phyloP scores from a whole-genome alignment of 2,113 vertebrate genomes.

The Malurus elegans region DNA sequence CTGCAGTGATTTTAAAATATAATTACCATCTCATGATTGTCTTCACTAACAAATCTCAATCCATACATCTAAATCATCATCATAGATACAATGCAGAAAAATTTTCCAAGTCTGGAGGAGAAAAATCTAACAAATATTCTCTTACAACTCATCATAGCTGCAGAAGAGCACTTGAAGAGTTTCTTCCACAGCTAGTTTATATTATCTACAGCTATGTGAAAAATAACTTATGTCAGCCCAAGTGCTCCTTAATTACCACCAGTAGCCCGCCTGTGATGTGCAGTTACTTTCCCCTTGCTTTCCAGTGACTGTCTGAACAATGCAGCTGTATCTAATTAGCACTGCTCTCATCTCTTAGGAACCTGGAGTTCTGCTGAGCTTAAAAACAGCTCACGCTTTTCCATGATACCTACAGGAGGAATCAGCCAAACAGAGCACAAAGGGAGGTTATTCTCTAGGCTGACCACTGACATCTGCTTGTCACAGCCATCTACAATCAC shows the following conservation, averaged over 20 bases:
- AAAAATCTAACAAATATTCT: not conserved
- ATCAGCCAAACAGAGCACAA: not conserved
- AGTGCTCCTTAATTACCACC: not conserved
- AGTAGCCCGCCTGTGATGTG: not conserved
- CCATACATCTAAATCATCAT: not conserved
- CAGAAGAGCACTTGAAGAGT: not conserved
- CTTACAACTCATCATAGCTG: not conserved
- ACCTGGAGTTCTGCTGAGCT: not conserved
- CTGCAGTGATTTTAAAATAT: not conserved
- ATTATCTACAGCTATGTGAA: not conserved
- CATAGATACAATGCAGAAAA: not conserved
- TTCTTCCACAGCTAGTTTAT: not conserved
- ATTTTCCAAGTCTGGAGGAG: not conserved
- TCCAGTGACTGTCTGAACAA: not conserved
- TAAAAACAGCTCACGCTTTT: not conserved
- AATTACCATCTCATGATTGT: not conserved
- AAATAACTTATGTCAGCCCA: not conserved
- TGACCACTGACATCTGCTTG: not conserved
- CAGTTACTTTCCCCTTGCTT: not conserved
- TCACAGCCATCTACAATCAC: not conserved
- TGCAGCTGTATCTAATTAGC: conserved; percentile 18
- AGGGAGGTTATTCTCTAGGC: not conserved
- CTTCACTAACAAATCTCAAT: not conserved
- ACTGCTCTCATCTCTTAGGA: not conserved
- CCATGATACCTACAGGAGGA: not conserved